These are phyloP conservation scores for Eriosoma lanigerum DNA, from an alignment of 1,140 invertebrate species.

Conservation along the genomic window DNA sequence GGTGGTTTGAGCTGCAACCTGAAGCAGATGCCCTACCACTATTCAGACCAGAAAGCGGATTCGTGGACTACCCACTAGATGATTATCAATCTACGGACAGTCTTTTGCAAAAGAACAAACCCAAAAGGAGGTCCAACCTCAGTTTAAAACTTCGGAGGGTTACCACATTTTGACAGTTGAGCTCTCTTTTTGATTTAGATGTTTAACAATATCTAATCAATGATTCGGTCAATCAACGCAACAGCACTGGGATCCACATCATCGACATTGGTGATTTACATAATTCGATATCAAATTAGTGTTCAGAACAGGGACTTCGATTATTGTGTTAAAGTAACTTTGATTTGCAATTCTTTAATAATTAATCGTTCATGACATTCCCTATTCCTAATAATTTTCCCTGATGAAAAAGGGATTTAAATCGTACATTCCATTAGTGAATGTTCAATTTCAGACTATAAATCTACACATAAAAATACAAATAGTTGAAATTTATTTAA, in stretches of 20 bases:
- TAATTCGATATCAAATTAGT: not conserved
- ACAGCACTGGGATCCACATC: no score
- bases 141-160: conserved; percentile 68
- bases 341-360: not conserved
- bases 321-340: not conserved
- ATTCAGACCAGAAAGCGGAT: conserved; percentile 71
- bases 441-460: not conserved
- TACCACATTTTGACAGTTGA: conserved; percentile 63
- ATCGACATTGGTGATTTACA: not conserved
- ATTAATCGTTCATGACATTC: conserved; percentile 9
- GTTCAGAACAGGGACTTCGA: not conserved
- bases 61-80: conserved; percentile 66
- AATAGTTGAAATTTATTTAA: no score
- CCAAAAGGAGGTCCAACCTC: conserved; percentile 64
- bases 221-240: not conserved
- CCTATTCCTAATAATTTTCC: not conserved
- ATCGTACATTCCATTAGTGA: not conserved
- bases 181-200: conserved; percentile 21
- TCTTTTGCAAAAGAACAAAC: conserved; percentile 58
- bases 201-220: conserved; percentile 2
- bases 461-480: no score
- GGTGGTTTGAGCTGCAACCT: conserved; percentile 66
- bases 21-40: conserved; percentile 61
- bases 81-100: conserved; percentile 63
- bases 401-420: not conserved